A percentile compares a stretch with the other conserved stretches of the same genome.
Conservation (phyloP, 92 coral and sea anemone genomes). For the Virgularia gustaviana region DNA sequence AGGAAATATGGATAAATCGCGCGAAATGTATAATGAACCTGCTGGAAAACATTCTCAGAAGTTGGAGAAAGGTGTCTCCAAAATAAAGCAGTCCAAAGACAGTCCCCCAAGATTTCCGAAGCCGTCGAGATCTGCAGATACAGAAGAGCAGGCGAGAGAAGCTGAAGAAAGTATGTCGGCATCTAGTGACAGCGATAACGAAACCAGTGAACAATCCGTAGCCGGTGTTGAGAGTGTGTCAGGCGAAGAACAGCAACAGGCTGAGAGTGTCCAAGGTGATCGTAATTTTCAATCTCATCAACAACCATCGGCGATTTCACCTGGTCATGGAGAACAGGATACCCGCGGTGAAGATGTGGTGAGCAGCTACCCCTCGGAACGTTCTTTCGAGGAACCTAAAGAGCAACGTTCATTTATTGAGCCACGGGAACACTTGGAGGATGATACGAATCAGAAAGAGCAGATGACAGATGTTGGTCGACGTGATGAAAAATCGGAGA, state of each 20-base stretch:
- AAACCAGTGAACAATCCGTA: slow-evolving; percentile 20
- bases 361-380: slow-evolving; percentile 39
- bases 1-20: background rate
- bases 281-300: background rate
- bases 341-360: slow-evolving; percentile 27
- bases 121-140: background rate
- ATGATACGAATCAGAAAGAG: slow-evolving; percentile 32
- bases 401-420: slow-evolving; percentile 65
- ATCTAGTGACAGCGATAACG: slow-evolving; percentile 30
- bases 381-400: slow-evolving; percentile 60
- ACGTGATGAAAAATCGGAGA: slow-evolving; percentile 11
- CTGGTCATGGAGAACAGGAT: slow-evolving; percentile 19
- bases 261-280: background rate
- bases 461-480: slow-evolving; percentile 6
- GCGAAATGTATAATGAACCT: background rate
- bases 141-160: background rate
- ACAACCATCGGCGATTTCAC: background rate
- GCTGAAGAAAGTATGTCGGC: slow-evolving; percentile 12
- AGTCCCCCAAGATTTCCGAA: background rate
- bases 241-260: slow-evolving; percentile 6
- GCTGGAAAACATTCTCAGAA: background rate
- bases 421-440: slow-evolving; percentile 69
- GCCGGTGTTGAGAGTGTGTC: slow-evolving; percentile 24
- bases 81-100: background rate
- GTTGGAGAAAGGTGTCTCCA: background rate